A percentile compares a stretch with the other conserved stretches of the same genome.
Conservation (phyloP, 2,888 invertebrate genomes). For the Acanthosepion lycidas region DNA sequence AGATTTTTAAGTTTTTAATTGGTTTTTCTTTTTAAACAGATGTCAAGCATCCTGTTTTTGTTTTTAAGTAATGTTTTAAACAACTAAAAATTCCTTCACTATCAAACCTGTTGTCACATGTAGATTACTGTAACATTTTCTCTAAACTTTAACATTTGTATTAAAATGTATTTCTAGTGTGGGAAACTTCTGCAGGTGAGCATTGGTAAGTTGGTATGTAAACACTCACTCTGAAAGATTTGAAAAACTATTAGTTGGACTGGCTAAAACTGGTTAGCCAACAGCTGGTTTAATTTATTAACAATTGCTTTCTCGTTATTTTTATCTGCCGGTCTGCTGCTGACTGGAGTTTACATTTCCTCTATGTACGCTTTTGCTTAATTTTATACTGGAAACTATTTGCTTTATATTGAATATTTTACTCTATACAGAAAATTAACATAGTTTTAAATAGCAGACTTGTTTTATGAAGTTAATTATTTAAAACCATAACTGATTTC, state of each 20-base stretch:
- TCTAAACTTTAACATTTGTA: background rate
- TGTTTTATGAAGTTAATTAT: no score
- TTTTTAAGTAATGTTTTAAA: background rate
- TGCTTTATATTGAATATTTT: background rate
- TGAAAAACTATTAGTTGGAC: background rate
- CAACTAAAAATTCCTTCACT: background rate
- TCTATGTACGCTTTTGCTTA: no score
- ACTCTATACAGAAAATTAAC: background rate
- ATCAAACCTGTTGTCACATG: background rate
- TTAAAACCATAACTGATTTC: no score
- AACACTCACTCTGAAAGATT: background rate
- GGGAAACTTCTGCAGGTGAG: background rate
- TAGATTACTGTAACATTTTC: background rate
- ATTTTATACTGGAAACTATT: background rate
- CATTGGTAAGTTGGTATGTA: background rate
- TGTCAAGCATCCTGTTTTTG: background rate
- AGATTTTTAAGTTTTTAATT: no score
- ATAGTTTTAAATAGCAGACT: background rate
- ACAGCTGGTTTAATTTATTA: background rate
- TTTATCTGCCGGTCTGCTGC: background rate
- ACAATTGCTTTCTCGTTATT: slow-evolving; percentile 3
- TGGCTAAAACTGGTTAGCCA: background rate
- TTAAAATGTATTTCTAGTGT: background rate
- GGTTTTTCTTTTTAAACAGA: background rate
- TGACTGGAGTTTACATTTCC: no score